These are phyloP conservation scores for Athrips mouffetella DNA, from an alignment of 2,888 invertebrate species.

Conservation along the genomic window DNA sequence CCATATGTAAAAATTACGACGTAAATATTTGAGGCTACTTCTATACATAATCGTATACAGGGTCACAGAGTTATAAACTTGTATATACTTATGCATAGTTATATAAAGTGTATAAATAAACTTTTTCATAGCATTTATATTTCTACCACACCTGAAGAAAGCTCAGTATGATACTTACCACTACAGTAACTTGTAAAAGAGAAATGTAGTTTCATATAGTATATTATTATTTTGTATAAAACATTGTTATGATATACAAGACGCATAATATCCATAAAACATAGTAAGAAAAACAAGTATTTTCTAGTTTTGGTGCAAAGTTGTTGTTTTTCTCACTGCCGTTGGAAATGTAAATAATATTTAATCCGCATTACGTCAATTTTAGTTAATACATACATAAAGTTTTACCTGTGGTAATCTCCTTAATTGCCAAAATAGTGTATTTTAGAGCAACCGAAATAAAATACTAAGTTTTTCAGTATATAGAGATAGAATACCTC, in stretches of 20 bases:
- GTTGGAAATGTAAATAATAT: conserved; percentile 29
- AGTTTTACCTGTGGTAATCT: conserved; percentile 73
- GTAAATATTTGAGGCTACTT: conserved; percentile 63
- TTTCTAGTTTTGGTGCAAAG: too few relatives aligned
- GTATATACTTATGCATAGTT: conserved; percentile 52
- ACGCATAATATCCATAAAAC: conserved; percentile 44
- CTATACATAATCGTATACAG: conserved; percentile 51
- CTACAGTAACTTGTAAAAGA: conserved; percentile 32
- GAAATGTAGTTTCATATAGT: conserved; percentile 13
- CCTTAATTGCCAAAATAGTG: conserved; percentile 77
- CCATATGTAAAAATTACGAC: conserved; percentile 47
- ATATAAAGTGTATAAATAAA: conserved; percentile 44
- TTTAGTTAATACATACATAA: conserved; percentile 25
- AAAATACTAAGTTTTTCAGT: conserved; percentile 11
- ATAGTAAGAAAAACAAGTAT: too few relatives aligned
- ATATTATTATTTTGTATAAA: conserved; percentile 32
- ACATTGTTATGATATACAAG: conserved; percentile 23
- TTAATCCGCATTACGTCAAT: conserved; percentile 1
- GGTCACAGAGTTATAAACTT: conserved; percentile 61
- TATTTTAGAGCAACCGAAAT: conserved; percentile 35
- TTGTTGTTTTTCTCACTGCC: not conserved
- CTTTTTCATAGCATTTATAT: conserved; percentile 60
- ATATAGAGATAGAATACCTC: conserved; percentile 2
- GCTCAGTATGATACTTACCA: conserved; percentile 62
- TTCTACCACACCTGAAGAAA: conserved; percentile 72